Percentiles rank a stretch among this genome's conserved stretches.
Conservation (phyloP, 2,888 invertebrate species). For the Pristionchus exspectatus region DNA sequence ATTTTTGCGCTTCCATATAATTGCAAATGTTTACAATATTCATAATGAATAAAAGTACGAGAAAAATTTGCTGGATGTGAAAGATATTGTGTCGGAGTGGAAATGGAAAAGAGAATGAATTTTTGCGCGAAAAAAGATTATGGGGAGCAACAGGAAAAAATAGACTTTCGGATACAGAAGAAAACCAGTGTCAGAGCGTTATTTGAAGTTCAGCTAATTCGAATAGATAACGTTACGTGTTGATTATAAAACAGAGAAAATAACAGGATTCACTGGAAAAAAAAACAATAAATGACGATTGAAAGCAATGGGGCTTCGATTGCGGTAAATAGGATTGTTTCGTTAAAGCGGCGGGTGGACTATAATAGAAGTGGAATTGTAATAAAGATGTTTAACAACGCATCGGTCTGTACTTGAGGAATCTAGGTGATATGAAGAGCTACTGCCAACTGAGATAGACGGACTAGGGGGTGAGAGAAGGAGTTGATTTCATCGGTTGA, state of each 20-base stretch:
- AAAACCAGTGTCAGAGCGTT: neutral
- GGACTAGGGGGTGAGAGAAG: neutral
- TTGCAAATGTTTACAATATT: no score
- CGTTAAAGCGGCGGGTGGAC: neutral
- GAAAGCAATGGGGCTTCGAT: slow-evolving; percentile 15
- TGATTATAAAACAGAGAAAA: neutral
- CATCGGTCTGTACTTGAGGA: neutral
- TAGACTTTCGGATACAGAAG: neutral
- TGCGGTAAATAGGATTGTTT: neutral
- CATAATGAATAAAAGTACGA: neutral
- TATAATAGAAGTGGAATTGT: neutral
- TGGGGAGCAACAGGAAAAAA: neutral
- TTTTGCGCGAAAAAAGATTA: neutral
- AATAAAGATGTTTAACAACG: neutral
- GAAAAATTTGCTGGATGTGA: slow-evolving; percentile 2
- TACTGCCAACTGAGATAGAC: neutral
- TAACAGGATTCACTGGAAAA: neutral
- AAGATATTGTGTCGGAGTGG: neutral
- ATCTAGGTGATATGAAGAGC: slow-evolving; percentile 1
- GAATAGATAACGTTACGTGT: neutral
- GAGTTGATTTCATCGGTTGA: neutral
- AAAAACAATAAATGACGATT: neutral
- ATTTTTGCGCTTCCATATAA: no score
- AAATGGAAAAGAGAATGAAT: neutral
- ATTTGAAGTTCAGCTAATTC: neutral